phyloP scores from a whole-genome alignment of 1,140 invertebrate genomes.

The Aphelenchoides fujianensis region DNA sequence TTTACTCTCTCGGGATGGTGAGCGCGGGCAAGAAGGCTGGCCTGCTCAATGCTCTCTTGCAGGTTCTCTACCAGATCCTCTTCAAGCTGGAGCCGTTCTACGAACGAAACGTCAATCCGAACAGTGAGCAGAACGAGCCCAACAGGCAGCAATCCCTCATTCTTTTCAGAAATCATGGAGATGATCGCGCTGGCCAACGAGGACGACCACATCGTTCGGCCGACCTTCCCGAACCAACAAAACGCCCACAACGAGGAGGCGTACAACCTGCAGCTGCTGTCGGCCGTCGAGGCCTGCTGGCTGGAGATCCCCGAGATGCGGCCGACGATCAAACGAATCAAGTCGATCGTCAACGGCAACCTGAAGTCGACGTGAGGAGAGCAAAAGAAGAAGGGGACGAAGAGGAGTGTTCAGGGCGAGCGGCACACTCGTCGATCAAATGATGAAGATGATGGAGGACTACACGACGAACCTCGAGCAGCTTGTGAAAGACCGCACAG shows the following conservation, averaged over 20 bases:
- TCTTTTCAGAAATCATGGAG: slow-evolving; percentile 50
- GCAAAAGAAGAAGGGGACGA: not conserved
- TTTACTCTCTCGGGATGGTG: slow-evolving; percentile 59
- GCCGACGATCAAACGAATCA: slow-evolving; percentile 54
- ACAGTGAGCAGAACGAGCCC: slow-evolving; percentile 1
- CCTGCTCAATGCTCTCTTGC: too few species aligned
- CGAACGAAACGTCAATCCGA: slow-evolving; percentile 36
- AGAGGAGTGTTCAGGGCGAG: slow-evolving; percentile 27
- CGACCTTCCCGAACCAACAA: slow-evolving; percentile 53
- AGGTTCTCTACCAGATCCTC: slow-evolving; percentile 59
- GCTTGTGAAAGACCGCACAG: slow-evolving; percentile 58
- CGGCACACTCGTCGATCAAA: slow-evolving; percentile 55
- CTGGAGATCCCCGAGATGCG: slow-evolving; percentile 54
- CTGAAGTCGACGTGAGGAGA: slow-evolving; percentile 47
- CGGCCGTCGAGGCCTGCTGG: slow-evolving; percentile 56
- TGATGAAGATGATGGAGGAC: slow-evolving; percentile 57
- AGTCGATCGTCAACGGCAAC: slow-evolving; percentile 52
- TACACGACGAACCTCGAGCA: slow-evolving; percentile 60
- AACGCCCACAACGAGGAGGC: slow-evolving; percentile 29
- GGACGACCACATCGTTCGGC: slow-evolving; percentile 54
- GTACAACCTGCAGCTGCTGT: slow-evolving; percentile 53
- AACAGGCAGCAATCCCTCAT: not conserved
- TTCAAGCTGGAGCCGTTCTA: slow-evolving; percentile 61
- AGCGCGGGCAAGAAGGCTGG: too few species aligned
- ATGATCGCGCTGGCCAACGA: slow-evolving; percentile 57